phyloP scores from a whole-genome alignment of 1,140 invertebrate genomes.

The Pentalonia nigronervosa region DNA sequence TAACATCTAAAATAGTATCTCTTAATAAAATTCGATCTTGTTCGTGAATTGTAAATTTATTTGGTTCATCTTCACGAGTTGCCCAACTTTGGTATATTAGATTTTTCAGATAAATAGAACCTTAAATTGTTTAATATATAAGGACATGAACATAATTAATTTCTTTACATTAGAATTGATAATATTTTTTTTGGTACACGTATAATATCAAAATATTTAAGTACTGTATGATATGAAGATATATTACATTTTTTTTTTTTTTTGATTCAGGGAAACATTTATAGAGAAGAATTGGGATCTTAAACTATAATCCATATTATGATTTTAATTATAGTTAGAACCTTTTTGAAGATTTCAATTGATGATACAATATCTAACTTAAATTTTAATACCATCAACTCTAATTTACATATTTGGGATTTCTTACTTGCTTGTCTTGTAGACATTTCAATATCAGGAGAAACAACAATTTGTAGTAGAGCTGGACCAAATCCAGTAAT shows the following conservation, averaged over 20 bases:
- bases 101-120: constrained; percentile 97
- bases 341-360: too few relatives aligned
- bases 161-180: neutral
- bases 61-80: constrained; percentile 78
- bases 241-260: neutral
- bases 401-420: neutral
- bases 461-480: constrained; percentile 92
- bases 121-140: constrained; percentile 62
- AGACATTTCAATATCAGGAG: constrained; percentile 85
- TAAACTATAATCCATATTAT: neutral
- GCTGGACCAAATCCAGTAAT: constrained; percentile 95
- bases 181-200: neutral
- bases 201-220: neutral
- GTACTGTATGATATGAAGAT: neutral
- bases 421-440: constrained; percentile 86
- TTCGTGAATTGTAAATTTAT: constrained; percentile 91
- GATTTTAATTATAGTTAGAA: neutral
- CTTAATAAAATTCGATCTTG: constrained; percentile 94
- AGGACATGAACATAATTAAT: neutral
- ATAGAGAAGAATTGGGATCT: neutral
- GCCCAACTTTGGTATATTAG: constrained; percentile 88
- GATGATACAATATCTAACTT: neutral
- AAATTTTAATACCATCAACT: neutral
- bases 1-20: constrained; percentile 92
- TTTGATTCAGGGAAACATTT: neutral